These are phyloP conservation scores for Dermolepida albohirtum DNA, from an alignment of 2,888 invertebrate species.

Conservation along the genomic window DNA sequence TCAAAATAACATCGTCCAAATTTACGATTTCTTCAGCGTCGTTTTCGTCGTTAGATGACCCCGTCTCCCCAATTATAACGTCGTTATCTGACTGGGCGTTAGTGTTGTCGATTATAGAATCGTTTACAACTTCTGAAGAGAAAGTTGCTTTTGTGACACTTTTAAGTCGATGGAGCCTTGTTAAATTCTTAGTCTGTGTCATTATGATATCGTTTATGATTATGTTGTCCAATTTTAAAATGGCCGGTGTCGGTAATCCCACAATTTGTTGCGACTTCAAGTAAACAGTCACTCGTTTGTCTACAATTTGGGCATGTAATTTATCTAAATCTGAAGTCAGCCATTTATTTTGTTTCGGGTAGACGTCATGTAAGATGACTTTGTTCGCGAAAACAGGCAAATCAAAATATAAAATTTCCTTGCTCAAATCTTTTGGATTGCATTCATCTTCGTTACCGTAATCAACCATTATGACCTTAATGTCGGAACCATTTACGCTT, in stretches of 20 bases:
- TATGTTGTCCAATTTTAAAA: slow-evolving; percentile 55
- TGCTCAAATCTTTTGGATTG: slow-evolving; percentile 69
- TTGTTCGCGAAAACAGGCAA: slow-evolving; percentile 76
- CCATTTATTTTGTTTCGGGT: slow-evolving; percentile 68
- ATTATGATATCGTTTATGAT: slow-evolving; percentile 41
- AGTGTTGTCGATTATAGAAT: neutral
- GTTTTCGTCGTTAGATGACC: slow-evolving; percentile 1
- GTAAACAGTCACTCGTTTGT: slow-evolving; percentile 51
- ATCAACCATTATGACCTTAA: slow-evolving; percentile 73
- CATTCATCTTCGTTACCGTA: slow-evolving; percentile 84
- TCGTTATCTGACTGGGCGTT: slow-evolving; percentile 50
- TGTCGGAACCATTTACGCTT: slow-evolving; percentile 58
- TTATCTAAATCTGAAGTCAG: slow-evolving; percentile 69
- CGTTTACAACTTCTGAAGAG: neutral
- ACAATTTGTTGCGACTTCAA: slow-evolving; percentile 47
- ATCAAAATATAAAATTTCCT: slow-evolving; percentile 72
- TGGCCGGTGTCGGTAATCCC: slow-evolving; percentile 59
- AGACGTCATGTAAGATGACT: slow-evolving; percentile 70
- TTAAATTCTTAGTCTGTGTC: slow-evolving; percentile 38
- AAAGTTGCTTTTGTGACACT: neutral
- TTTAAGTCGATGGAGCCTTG: slow-evolving; percentile 1
- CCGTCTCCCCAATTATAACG: slow-evolving; percentile 59
- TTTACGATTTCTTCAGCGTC: neutral
- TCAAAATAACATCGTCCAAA: slow-evolving; percentile 11
- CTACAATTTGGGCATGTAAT: slow-evolving; percentile 65